Base-by-base conservation (phyloP, 30 jellyfish, hydroid and myxozoan species). In the Aurelia sp. region DNA sequence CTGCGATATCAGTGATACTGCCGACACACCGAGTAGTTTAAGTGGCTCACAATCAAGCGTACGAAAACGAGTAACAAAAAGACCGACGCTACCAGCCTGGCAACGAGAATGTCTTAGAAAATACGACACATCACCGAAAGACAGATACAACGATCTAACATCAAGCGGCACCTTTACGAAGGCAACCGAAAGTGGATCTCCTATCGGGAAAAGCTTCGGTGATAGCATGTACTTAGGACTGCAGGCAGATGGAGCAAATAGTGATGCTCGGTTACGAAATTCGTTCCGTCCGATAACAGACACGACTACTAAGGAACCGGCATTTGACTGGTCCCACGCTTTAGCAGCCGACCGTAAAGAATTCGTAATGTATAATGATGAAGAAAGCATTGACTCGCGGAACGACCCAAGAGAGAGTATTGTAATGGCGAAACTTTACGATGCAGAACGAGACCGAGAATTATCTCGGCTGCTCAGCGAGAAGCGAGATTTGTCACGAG, bases 61-160 rank as follows among this genome's bases (percentile, higher is more conserved):
- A 35, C 53, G 59, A 35, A 81, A 81, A 75, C 68, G 79, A 17
- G 83, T 69, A 22, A 23, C 91, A 11, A 81, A 60, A 70, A 40
- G 84, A 81, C 91, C 91, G 27, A 6, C 71, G 33, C 77, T 81
- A 48, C 91, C 91, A 6, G 84, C 91, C 19, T 81, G 91, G 91
- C 91, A 81, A 41, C 75, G 84, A 66, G 91, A 81, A 68, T 81
- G 91, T 78, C 35, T 81, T 50, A 81, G 60, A n/a, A 81, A 81
- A 60, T 81, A 66, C 91, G 78, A 79, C 73, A 44, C 50, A 1
- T 15, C 51, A 4, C 47, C 35, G 0, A 19, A 65, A 22, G 66
- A 67, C 59, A 21, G 79, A 31, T 6, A 19, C 33, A 63, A 68
- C 3, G 91, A 81, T 13, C 71, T 81, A 21, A 51, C 84, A n/a